phyloP scores from a whole-genome alignment of 2,113 vertebrate genomes.

The Prochilodus magdalenae region DNA sequence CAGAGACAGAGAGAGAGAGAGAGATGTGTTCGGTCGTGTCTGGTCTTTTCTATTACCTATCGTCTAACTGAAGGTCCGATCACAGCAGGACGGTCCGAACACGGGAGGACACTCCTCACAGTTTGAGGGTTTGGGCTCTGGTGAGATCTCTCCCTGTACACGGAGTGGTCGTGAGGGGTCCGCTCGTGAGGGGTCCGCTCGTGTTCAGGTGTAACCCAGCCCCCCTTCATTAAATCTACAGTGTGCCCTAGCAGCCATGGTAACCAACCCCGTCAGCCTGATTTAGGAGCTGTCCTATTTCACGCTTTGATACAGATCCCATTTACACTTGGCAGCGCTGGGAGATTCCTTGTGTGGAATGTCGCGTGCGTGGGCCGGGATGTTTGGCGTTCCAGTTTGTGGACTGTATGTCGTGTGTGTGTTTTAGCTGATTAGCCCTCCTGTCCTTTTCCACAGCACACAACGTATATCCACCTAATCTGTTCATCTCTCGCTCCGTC shows the following conservation, averaged over 20 bases:
- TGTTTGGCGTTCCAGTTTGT: background rate
- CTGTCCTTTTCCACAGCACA: background rate
- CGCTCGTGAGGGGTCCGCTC: no score
- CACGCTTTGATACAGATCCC: background rate
- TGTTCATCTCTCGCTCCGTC: background rate
- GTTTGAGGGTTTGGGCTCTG: constrained; percentile 6
- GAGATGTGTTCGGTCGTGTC: no score
- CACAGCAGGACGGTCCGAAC: no score
- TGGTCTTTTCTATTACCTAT: no score
- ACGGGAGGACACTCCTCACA: no score
- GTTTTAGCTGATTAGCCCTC: background rate
- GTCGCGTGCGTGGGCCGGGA: background rate
- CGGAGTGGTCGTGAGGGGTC: background rate
- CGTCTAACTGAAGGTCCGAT: no score
- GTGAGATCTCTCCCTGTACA: constrained; percentile 17
- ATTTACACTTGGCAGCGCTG: background rate
- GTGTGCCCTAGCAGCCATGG: background rate
- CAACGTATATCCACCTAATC: constrained; percentile 8
- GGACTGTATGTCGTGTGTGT: background rate
- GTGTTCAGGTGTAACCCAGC: background rate
- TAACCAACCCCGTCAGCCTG: background rate
- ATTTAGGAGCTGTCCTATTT: constrained; percentile 2
- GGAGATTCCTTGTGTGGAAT: background rate
- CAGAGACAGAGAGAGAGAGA: background rate
- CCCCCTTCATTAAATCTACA: background rate